These are phyloP conservation scores for Halotydeus destructor DNA, from an alignment of 1,140 invertebrate species.

Conservation along the genomic window DNA sequence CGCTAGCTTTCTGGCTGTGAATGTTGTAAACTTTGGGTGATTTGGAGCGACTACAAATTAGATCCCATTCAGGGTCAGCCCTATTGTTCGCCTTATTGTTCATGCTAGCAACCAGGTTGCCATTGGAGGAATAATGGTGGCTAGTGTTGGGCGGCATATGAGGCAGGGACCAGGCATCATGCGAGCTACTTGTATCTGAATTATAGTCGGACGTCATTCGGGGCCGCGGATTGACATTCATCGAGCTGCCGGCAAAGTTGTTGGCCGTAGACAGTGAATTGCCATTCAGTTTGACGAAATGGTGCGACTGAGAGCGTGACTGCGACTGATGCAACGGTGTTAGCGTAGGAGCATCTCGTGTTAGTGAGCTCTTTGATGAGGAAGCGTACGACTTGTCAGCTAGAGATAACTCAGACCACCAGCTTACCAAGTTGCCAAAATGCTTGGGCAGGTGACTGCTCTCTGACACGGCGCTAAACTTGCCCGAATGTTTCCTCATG, in stretches of 20 bases:
- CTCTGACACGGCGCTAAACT: too few species aligned
- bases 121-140: too few species aligned
- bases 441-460: too few species aligned
- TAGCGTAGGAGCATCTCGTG: not conserved
- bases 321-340: constrained; percentile 8
- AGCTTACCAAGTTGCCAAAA: constrained; percentile 13
- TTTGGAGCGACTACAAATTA: not conserved
- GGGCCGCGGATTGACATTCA: too few species aligned
- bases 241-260: too few species aligned
- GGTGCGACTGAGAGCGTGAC: constrained; percentile 12
- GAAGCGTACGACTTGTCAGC: not conserved
- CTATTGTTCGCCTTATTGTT: not conserved
- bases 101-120: not conserved
- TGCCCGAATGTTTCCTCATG: too few species aligned
- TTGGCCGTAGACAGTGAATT: not conserved
- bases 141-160: too few species aligned
- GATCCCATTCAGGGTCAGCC: not conserved
- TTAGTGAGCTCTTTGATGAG: not conserved
- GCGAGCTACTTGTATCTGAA: constrained; percentile 23
- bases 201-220: constrained; percentile 21
- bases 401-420: constrained; percentile 15
- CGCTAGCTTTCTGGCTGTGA: not conserved
- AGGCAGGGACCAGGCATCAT: not conserved
- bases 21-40: not conserved
- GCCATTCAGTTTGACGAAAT: constrained; percentile 1